Evolutionary conservation across 2,888 invertebrate species (phyloP), one percentile per base, ranked within the genome.

Genomic region (Homarus gammarus): DNA sequence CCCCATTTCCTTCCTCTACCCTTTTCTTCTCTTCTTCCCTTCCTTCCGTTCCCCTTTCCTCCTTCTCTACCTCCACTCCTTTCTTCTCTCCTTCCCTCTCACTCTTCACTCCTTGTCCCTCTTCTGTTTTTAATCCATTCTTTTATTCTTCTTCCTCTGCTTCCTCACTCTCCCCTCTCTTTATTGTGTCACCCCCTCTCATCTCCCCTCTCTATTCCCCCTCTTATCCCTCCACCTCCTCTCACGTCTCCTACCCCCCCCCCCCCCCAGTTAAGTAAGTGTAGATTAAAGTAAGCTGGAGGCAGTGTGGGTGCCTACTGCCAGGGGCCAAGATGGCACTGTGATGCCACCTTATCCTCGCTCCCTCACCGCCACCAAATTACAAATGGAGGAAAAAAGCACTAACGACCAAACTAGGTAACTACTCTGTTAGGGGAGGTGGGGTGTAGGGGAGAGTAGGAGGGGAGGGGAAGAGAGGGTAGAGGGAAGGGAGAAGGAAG

Each of bases 341-440:
- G 8, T 38, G 27, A 64, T 38, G 61, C 64, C 61, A 79, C 61
- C 79, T 27, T 64, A 64, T 79, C n/a, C n/a, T n/a, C 38, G 38
- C 61, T 40, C 38, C n/a, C 61, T 61, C n/a, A 79, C 61, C 36
- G 40, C 79, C 61, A 27, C 61, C 36, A 79, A 79, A 79, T 61
- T 79, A 79, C 79, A 49, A 38, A 64, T 64, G 64, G 61, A n/a
- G n/a, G 51, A 44, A 36, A n/a, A 79, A 79, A 79, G 27, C 56
- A 22, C 33, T 38, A 64, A 79, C 79, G 61, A 61, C 64, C 38
- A 10, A 38, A 38, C 61, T 3, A 61, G 79, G 64, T 38, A 40
- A 64, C 61, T 78, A 78, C 78, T 38, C 31, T 27, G 77, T 33
- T 22, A 44, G 77, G 40, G 12, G n/a, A n/a, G n/a, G n/a, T 5